phyloP scores from a whole-genome alignment of 1,140 invertebrate species.

The Schlechtendalia chinensis region DNA sequence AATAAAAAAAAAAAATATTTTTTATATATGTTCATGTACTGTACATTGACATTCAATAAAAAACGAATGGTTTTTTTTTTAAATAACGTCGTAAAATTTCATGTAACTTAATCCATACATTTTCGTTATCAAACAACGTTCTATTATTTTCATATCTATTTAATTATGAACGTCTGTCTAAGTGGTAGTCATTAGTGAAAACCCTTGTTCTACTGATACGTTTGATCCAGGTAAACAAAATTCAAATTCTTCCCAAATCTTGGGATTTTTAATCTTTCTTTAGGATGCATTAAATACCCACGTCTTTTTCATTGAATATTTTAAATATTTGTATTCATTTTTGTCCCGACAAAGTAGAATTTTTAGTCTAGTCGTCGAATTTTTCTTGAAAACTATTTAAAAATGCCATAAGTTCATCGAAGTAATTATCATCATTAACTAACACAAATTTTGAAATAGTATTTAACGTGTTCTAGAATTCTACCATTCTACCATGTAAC shows the following conservation, averaged over 20 bases:
- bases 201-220: background rate
- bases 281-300: constrained; percentile 12
- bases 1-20: no score
- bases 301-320: background rate
- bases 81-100: background rate
- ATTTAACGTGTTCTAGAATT: constrained; percentile 2
- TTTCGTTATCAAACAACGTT: constrained; percentile 1
- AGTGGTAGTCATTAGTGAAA: constrained; percentile 16
- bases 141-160: background rate
- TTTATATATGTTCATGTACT: background rate
- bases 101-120: background rate
- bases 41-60: background rate
- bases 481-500: background rate
- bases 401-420: constrained; percentile 7
- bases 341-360: background rate
- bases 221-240: background rate
- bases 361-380: background rate
- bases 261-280: no score
- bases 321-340: constrained; percentile 18
- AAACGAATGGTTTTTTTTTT: background rate
- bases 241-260: background rate
- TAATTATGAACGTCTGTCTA: constrained; percentile 6
- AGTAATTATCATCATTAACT: constrained; percentile 13
- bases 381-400: constrained; percentile 12
- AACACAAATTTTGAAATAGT: background rate